Evolutionary conservation across 2,113 vertebrate species (phyloP), one percentile per base, ranked within the genome.

Genomic region (Prunella fulvescens): DNA sequence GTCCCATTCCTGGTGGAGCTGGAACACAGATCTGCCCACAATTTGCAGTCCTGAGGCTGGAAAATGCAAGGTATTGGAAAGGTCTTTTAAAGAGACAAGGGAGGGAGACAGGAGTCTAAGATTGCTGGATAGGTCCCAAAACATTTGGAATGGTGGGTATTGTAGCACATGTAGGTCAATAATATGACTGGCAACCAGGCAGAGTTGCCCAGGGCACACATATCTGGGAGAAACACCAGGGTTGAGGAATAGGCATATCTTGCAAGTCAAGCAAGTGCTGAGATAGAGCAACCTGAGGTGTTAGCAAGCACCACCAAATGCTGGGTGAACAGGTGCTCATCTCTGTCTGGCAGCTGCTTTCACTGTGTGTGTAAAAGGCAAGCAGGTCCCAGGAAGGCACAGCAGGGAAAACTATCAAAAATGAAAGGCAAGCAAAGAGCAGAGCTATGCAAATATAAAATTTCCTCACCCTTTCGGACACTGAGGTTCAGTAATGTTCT

Each of bases 401-500:
- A 90, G 37, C 2, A 84, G 15, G 25, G 17, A 92, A 72, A 88
- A 69, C 8, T 54, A 89, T 84, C 74, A 82, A 72, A 84, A 95
- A 77, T 17, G 1, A 88, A 88, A 86, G 0, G 0, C 33, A 95
- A 90, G 91, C 86, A 88, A 86, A 93, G 64, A 95, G 56, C 40
- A 92, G 51, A 97, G 82, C 42, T 93, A 90, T 62, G 64, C 42
- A 86, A 93, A 90, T 62, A 84, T 31, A 73, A 72, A 76, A 73
- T 72, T 94, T 81, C 65, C 98, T 98, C 97, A 98, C 98, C 98
- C 98, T 96, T 94, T 90, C 3, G 98, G 98, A 93, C 98, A 98
- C 94, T 98, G 95, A 39, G 97, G 97, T 72, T 97, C 94, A 89
- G 93, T 81, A 90, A 98, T 96, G 71, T 73, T 85, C 64, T 98